Evolutionary conservation across 2,113 vertebrate genomes (phyloP).

Genomic region (Notothenia rossii): DNA sequence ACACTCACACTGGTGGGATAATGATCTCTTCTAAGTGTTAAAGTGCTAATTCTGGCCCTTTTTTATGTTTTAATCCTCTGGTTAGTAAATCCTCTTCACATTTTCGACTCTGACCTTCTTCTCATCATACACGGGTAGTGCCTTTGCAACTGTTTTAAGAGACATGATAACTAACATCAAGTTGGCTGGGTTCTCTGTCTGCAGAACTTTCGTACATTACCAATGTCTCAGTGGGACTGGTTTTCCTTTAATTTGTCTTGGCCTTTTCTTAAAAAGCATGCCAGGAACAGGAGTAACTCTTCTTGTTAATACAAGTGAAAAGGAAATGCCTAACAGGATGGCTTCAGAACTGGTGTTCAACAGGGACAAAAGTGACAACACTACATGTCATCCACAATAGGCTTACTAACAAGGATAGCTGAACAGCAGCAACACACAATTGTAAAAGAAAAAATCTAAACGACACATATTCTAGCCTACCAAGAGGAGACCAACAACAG

Average conservation of each 20-base stretch:
- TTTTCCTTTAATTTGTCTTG: background rate
- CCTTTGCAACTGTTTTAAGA: background rate
- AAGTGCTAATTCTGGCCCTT: background rate
- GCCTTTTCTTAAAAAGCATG: background rate
- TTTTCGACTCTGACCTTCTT: no score
- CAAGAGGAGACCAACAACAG: background rate
- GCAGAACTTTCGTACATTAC: background rate
- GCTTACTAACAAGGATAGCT: background rate
- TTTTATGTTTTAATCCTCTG: background rate
- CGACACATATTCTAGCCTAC: background rate
- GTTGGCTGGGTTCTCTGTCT: background rate
- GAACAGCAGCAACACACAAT: background rate
- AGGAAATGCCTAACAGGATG: background rate
- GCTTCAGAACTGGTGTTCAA: background rate
- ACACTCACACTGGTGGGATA: background rate
- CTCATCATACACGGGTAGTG: background rate
- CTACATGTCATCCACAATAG: background rate
- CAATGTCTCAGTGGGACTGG: background rate
- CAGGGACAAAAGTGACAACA: background rate
- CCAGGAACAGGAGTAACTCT: background rate
- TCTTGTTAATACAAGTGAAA: background rate
- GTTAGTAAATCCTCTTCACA: no score
- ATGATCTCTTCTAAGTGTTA: background rate
- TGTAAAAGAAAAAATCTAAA: conserved; percentile 3
- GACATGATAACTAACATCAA: background rate